phyloP scores from a whole-genome alignment of 1,140 invertebrate genomes.

The Trypoxylus dichotomus region DNA sequence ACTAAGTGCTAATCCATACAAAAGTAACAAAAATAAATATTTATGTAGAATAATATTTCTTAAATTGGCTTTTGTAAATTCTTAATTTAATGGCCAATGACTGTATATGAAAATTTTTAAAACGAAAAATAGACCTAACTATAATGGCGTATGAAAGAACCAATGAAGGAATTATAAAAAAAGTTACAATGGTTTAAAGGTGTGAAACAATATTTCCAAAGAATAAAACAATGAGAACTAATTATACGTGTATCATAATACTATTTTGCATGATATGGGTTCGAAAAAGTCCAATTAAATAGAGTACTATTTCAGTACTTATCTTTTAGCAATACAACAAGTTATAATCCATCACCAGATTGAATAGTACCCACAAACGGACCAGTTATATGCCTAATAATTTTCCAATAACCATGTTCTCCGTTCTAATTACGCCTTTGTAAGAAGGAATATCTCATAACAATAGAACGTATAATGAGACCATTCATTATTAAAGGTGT shows the following conservation, averaged over 20 bases:
- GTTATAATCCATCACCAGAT: background rate
- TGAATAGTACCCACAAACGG: background rate
- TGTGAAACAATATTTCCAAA: background rate
- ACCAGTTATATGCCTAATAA: background rate
- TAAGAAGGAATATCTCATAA: background rate
- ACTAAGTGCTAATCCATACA: too few species aligned
- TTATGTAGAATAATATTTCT: too few species aligned
- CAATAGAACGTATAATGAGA: background rate
- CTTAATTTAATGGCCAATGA: too few species aligned
- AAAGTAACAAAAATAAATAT: too few species aligned
- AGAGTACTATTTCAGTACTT: background rate
- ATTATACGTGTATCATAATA: too few species aligned
- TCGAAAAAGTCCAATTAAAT: background rate
- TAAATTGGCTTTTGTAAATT: too few species aligned
- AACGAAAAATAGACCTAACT: too few species aligned
- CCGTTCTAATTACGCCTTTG: background rate
- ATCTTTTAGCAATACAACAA: background rate
- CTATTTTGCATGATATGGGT: too few species aligned
- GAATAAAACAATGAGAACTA: background rate
- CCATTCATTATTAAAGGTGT: background rate
- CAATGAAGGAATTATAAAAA: too few species aligned
- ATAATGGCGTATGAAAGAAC: too few species aligned
- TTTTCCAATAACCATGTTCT: background rate
- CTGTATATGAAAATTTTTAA: too few species aligned
- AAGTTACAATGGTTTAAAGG: too few species aligned